Base-by-base conservation (phyloP, 2,888 invertebrate species). In the Andrena praecox region DNA sequence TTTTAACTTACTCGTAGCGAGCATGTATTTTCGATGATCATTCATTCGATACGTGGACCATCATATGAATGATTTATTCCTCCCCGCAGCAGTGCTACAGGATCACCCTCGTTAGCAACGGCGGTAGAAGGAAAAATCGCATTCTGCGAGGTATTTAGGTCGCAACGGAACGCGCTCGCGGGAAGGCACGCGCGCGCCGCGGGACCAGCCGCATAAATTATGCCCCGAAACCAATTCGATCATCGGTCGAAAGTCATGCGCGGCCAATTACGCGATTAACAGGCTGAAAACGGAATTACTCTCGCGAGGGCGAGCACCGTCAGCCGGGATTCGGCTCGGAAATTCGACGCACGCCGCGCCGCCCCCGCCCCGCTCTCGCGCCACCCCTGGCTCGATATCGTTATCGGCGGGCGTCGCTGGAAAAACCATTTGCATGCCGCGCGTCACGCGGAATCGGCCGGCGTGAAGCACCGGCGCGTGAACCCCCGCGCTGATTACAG, bases 241-340 rank as follows among this genome's bases (percentile, higher is more conserved):
- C 87, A 56, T 59, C 66, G 74, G 16, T 20, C 76, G 78, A 87
- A 87, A 87, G 85, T 87, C 85, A 75, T 67, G 78, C 78, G 64
- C 80, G 77, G 82, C 79, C 80, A 85, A 85, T 87, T 85, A 85
- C 70, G 72, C 77, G 87, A 69, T 85, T 83, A 85, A 87, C 85
- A 80, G 87, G 77, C 80, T 68, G 85, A 83, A 87, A 87, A 87
- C 66, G 87, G 85, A 85, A 87, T 87, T 85, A 87, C 76, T 79
- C 85, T 87, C 85, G 79, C 69, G 87, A 78, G 83, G 77, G 67
- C 72, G 77, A 69, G 63, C 85, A 66, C 74, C 64, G 69, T 48
- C 60, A 67, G 64, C 56, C 73, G 77, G 60, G 71, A 83, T 85
- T 87, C 67, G 67, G 52, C 42, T 69, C 73, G 84, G 72, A 84